Evolutionary conservation across 2,113 vertebrate species (phyloP).

Genomic region (Pavo muticus): DNA sequence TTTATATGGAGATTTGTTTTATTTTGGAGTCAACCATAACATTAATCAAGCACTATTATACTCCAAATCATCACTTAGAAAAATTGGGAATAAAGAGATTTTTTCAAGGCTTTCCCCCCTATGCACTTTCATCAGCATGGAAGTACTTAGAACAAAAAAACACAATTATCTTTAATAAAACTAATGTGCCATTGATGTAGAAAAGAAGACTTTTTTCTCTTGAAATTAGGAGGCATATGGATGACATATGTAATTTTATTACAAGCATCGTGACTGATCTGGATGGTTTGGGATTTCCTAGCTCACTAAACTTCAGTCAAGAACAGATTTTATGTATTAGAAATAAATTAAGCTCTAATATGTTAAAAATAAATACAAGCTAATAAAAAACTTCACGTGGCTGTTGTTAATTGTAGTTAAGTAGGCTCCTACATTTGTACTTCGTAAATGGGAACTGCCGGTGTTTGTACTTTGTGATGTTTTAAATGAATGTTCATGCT

Average conservation of each 20-base stretch:
- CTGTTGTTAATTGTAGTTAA: conserved; percentile 29
- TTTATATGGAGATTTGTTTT: background rate
- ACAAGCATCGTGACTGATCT: background rate
- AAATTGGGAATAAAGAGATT: background rate
- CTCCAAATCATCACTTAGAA: background rate
- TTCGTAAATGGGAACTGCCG: background rate
- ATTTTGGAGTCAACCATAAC: background rate
- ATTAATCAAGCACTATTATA: background rate
- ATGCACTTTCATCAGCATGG: background rate
- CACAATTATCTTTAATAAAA: background rate
- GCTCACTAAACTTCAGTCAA: background rate
- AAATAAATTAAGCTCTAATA: background rate
- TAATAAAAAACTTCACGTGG: background rate
- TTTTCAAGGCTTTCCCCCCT: background rate
- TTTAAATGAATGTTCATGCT: background rate
- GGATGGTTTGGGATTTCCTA: background rate
- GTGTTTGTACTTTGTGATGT: background rate
- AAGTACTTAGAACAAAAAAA: background rate
- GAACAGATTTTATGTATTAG: background rate
- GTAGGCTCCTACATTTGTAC: background rate
- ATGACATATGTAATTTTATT: background rate
- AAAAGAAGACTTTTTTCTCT: background rate
- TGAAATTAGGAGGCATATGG: background rate
- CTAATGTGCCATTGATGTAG: background rate
- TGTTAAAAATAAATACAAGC: conserved; percentile 33